Evolutionary conservation across 2,113 vertebrate genomes (phyloP).

Genomic region (Semicossyphus pulcher): DNA sequence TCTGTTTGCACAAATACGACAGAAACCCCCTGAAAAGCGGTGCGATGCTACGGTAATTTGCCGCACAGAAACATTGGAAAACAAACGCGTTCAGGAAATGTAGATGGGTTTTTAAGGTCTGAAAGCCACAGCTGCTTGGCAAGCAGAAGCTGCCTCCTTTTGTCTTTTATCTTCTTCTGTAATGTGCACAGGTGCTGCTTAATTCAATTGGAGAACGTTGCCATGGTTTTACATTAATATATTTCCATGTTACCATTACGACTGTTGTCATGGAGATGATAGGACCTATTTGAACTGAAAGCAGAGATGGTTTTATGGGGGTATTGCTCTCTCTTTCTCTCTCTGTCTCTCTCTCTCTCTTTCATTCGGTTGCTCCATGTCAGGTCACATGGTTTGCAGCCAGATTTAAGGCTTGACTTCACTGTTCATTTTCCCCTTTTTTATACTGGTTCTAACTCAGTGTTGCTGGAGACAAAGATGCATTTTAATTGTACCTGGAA

Average conservation of each 20-base stretch:
- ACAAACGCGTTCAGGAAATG: slow-evolving; percentile 78
- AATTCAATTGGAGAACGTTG: slow-evolving; percentile 92
- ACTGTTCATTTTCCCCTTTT: slow-evolving; percentile 48
- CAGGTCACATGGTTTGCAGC: slow-evolving; percentile 78
- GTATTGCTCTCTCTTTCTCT: slow-evolving; percentile 60
- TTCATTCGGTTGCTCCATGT: slow-evolving; percentile 69
- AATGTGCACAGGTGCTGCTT: slow-evolving; percentile 90
- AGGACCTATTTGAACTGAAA: slow-evolving; percentile 87
- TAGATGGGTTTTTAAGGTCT: slow-evolving; percentile 82
- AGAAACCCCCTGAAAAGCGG: slow-evolving; percentile 63
- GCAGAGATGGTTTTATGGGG: slow-evolving; percentile 82
- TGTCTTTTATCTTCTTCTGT: slow-evolving; percentile 87
- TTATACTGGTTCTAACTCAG: slow-evolving; percentile 46
- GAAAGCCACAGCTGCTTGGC: slow-evolving; percentile 87
- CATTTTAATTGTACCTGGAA: slow-evolving; percentile 61
- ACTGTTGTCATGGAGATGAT: slow-evolving; percentile 91
- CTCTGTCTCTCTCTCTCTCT: slow-evolving; percentile 46
- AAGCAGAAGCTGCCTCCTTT: slow-evolving; percentile 82
- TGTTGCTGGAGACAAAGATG: slow-evolving; percentile 63
- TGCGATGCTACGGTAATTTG: slow-evolving; percentile 70
- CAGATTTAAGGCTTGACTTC: slow-evolving; percentile 81
- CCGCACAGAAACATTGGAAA: slow-evolving; percentile 75
- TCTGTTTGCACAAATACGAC: slow-evolving; percentile 74
- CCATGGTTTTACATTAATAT: slow-evolving; percentile 92
- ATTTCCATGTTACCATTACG: slow-evolving; percentile 90